These are phyloP conservation scores for Pristionchus exspectatus DNA, from an alignment of 2,888 invertebrate genomes.

Conservation along the genomic window DNA sequence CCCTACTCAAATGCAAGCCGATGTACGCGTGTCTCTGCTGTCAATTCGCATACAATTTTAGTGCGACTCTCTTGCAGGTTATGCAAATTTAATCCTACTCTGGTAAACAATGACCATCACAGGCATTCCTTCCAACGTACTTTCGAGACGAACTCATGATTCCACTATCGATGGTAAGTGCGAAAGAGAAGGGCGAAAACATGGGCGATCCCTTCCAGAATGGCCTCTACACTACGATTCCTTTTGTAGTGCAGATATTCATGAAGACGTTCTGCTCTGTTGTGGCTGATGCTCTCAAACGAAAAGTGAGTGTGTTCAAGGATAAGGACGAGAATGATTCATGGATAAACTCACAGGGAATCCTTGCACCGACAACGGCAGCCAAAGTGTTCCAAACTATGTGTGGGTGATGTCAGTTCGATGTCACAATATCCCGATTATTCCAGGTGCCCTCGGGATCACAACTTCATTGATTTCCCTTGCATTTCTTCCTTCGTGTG, in stretches of 20 bases:
- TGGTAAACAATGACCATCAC: neutral
- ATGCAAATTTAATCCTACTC: neutral
- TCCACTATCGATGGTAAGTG: conserved; percentile 16
- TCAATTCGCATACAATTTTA: conserved; percentile 49
- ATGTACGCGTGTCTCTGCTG: conserved; percentile 26
- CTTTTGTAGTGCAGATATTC: conserved; percentile 11
- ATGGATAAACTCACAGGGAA: neutral
- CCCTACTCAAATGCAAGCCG: neutral
- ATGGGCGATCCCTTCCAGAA: neutral
- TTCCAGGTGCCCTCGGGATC: conserved; percentile 20
- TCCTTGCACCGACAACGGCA: neutral
- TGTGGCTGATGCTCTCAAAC: conserved; percentile 17
- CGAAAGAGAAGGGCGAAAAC: neutral
- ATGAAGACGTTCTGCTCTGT: neutral
- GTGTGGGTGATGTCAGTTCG: neutral
- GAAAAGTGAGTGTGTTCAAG: neutral
- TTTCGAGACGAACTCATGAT: conserved; percentile 38
- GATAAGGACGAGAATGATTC: neutral
- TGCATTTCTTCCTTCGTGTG: conserved; percentile 40
- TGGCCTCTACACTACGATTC: conserved; percentile 40
- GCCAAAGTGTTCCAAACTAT: conserved; percentile 24
- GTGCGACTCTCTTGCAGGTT: conserved; percentile 30
- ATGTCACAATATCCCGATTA: neutral
- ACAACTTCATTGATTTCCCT: conserved; percentile 23
- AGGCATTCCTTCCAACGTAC: conserved; percentile 46